A percentile compares a stretch with the other conserved stretches of the same genome.
Evolutionary conservation across 2,797 vertebrate species (phyloP).

Genomic region (Hypotaenidia okinawae): DNA sequence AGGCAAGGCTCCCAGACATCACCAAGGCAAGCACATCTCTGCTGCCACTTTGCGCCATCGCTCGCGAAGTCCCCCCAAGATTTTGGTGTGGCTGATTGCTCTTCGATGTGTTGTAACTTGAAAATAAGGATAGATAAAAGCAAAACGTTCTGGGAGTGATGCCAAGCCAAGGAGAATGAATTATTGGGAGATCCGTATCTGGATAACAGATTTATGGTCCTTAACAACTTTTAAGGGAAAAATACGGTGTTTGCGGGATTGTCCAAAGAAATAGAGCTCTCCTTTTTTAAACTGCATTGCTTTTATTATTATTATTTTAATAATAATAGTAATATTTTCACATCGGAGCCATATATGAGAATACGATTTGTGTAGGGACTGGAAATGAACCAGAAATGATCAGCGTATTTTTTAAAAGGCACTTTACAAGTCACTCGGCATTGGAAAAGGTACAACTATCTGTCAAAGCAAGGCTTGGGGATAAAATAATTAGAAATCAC

Average conservation of each 20-base stretch:
- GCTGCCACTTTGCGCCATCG: fast-evolving
- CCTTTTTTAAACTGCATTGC: conserved; percentile 28
- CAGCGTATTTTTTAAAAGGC: conserved; percentile 60
- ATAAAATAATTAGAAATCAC: conserved; percentile 83
- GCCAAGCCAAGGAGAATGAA: conserved; percentile 75
- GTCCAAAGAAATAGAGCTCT: conserved; percentile 61
- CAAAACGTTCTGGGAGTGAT: conserved; percentile 73
- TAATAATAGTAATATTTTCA: conserved; percentile 55
- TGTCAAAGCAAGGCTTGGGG: conserved; percentile 73
- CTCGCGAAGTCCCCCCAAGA: background rate
- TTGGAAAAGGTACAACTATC: conserved; percentile 75
- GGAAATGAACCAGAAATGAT: conserved; percentile 73
- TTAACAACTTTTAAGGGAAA: conserved; percentile 73
- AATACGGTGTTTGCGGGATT: conserved; percentile 51
- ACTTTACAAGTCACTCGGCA: conserved; percentile 69
- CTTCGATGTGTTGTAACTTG: conserved; percentile 72
- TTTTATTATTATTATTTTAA: conserved; percentile 1
- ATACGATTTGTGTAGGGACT: conserved; percentile 63
- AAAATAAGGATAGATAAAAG: conserved; percentile 78
- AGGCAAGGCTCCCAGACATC: fast-evolving
- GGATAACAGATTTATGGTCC: conserved; percentile 73
- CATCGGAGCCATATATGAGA: conserved; percentile 11
- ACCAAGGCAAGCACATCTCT: background rate
- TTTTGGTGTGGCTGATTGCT: conserved; percentile 35
- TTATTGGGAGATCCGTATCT: conserved; percentile 77